Conservation (phyloP, 1,140 invertebrate species). For the Orius insidiosus region DNA sequence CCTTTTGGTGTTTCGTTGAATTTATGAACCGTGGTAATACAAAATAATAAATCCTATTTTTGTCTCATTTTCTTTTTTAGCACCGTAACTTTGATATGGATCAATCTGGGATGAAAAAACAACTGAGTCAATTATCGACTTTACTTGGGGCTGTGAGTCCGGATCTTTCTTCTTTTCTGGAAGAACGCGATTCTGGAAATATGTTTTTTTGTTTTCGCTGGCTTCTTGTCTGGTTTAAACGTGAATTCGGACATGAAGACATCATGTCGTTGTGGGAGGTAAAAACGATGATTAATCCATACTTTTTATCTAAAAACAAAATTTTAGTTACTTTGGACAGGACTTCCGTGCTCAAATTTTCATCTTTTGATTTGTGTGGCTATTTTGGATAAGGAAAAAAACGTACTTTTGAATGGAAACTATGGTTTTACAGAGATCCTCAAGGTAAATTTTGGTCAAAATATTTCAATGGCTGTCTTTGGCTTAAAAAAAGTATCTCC, state of each 20-base stretch:
- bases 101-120: constrained; percentile 91
- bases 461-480: too few species aligned
- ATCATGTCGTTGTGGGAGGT: constrained; percentile 42
- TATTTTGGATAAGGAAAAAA: constrained; percentile 75
- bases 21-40: constrained; percentile 84
- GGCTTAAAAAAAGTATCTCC: too few species aligned
- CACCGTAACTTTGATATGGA: constrained; percentile 92
- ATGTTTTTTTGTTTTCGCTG: constrained; percentile 98
- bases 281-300: constrained; percentile 2
- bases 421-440: constrained; percentile 93
- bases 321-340: constrained; percentile 68
- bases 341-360: constrained; percentile 82
- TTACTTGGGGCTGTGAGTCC: constrained; percentile 69
- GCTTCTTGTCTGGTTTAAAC: constrained; percentile 68
- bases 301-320: neutral
- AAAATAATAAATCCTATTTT: neutral
- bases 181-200: constrained; percentile 83
- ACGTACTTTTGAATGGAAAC: constrained; percentile 67
- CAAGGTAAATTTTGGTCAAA: constrained; percentile 42
- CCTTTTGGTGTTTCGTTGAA: constrained; percentile 99
- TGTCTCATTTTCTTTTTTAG: constrained; percentile 30
- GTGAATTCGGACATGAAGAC: constrained; percentile 56
- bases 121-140: constrained; percentile 68
- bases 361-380: constrained; percentile 80
- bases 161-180: constrained; percentile 67